Conservation (phyloP, 2,888 invertebrate genomes). For the Dendrolimus houi region DNA sequence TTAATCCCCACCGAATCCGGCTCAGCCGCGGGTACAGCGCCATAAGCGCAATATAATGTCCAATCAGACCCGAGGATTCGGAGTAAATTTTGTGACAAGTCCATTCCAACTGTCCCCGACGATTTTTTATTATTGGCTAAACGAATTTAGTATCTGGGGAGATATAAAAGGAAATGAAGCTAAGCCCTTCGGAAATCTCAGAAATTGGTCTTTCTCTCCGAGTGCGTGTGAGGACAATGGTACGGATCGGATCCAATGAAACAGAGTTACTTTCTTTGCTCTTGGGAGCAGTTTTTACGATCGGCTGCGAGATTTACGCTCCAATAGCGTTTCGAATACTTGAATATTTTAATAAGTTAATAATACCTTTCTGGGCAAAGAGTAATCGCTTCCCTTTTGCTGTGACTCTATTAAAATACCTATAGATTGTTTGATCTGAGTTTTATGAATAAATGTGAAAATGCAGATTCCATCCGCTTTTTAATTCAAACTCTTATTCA, state of each 20-base stretch:
- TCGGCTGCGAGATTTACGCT: constrained; percentile 60
- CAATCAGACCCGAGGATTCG: constrained; percentile 45
- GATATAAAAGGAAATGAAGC: constrained; percentile 76
- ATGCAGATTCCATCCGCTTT: too few relatives aligned
- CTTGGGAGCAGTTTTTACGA: constrained; percentile 67
- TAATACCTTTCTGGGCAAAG: constrained; percentile 29
- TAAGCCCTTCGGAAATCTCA: constrained; percentile 75
- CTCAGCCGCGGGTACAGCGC: constrained; percentile 20
- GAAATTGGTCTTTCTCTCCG: constrained; percentile 69
- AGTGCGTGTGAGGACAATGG: constrained; percentile 70
- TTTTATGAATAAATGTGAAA: too few relatives aligned
- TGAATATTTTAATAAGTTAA: constrained; percentile 56
- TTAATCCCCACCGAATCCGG: constrained; percentile 20
- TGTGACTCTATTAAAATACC: background rate
- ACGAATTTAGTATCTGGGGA: constrained; percentile 74
- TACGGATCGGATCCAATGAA: constrained; percentile 55
- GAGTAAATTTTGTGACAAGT: constrained; percentile 62
- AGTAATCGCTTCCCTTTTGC: constrained; percentile 30
- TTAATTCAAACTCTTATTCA: too few relatives aligned
- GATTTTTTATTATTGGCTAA: constrained; percentile 73
- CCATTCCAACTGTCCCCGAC: constrained; percentile 59
- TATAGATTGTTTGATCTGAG: background rate
- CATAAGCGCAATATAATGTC: constrained; percentile 50
- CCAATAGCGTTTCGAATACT: constrained; percentile 46
- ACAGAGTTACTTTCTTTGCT: constrained; percentile 54